phyloP scores from a whole-genome alignment of 2,888 invertebrate genomes.

The Pyrocoelia pectoralis region DNA sequence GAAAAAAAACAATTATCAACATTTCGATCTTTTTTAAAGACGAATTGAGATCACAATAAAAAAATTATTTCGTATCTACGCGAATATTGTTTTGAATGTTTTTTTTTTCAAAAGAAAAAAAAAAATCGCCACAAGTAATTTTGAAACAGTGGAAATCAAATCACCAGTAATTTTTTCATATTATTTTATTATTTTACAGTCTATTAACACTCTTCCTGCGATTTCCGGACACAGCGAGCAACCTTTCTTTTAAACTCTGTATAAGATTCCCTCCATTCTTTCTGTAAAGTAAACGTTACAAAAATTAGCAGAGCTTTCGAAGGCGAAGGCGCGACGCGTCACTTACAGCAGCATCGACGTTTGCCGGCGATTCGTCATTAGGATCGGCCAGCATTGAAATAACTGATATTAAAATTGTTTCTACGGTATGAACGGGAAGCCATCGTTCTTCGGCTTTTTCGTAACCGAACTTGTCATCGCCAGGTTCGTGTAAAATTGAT shows the following conservation, averaged over 20 bases:
- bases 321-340: no score
- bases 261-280: constrained; percentile 98
- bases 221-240: constrained; percentile 96
- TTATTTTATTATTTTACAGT: constrained; percentile 44
- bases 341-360: constrained; percentile 98
- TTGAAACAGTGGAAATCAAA: constrained; percentile 33
- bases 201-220: constrained; percentile 98
- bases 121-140: constrained; percentile 21
- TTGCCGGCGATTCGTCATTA: constrained; percentile 98
- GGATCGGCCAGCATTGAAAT: constrained; percentile 99
- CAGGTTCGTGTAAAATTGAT: constrained; percentile 98
- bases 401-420: constrained; percentile 98
- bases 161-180: constrained; percentile 33
- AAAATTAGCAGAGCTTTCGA: neutral
- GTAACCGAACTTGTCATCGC: constrained; percentile 98
- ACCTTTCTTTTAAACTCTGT: constrained; percentile 98
- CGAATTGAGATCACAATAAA: constrained; percentile 1
- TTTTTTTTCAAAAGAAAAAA: neutral
- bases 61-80: neutral
- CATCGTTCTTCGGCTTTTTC: constrained; percentile 98
- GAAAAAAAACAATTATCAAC: neutral
- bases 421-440: constrained; percentile 98
- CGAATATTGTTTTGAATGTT: neutral
- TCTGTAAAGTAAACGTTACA: constrained; percentile 68
- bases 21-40: neutral